Conservation (phyloP, 2,797 vertebrate genomes). For the Anomalospiza imberbis region DNA sequence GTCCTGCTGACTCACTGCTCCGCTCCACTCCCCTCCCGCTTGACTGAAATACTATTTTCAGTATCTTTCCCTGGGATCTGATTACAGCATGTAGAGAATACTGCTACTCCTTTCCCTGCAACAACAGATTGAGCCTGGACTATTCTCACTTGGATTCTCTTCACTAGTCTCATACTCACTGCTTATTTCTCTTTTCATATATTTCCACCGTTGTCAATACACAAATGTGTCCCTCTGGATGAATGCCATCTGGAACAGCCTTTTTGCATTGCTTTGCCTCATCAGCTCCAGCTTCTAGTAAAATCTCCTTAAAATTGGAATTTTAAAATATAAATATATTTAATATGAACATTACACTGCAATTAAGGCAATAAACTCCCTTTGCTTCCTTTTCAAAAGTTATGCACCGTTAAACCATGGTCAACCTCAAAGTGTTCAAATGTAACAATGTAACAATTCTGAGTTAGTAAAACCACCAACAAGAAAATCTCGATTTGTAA, state of each 20-base stretch:
- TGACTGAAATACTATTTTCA: not conserved
- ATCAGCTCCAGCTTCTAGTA: constrained; percentile 55
- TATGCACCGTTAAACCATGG: not conserved
- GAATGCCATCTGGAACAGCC: constrained; percentile 53
- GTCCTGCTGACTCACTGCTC: not conserved
- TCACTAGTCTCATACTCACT: not conserved
- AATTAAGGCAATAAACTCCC: constrained; percentile 33
- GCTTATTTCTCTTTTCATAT: constrained; percentile 39
- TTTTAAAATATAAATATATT: constrained; percentile 56
- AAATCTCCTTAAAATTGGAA: constrained; percentile 39
- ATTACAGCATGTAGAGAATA: not conserved
- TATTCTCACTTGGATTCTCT: constrained; percentile 48
- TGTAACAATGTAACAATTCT: not conserved
- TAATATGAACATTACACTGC: constrained; percentile 37
- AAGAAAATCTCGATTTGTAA: not conserved
- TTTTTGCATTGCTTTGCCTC: constrained; percentile 57
- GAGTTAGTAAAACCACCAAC: not conserved
- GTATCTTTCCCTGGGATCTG: not conserved
- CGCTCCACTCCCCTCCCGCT: not conserved
- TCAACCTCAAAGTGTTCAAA: not conserved
- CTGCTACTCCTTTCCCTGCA: not conserved
- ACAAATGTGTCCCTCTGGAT: constrained; percentile 56
- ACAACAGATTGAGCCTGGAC: constrained; percentile 19
- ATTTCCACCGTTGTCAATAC: constrained; percentile 24
- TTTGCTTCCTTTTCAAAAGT: not conserved